phyloP scores from a whole-genome alignment of 2,797 vertebrate species.

The Lagothrix lagotricha region DNA sequence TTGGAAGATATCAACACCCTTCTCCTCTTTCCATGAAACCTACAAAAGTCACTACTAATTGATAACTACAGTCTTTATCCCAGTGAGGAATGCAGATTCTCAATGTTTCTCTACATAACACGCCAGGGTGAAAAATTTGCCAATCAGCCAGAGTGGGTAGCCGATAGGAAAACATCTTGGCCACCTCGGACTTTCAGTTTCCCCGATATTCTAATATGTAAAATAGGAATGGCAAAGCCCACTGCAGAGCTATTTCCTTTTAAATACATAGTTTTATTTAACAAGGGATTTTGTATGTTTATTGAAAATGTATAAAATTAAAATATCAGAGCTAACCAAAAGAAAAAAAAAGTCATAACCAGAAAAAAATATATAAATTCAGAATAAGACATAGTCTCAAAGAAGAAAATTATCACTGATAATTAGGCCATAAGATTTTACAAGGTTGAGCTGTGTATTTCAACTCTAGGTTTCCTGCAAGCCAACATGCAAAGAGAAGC shows the following conservation, averaged over 20 bases:
- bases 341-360: background rate
- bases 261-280: background rate
- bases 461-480: background rate
- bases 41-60: background rate
- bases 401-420: background rate
- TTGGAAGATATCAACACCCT: background rate
- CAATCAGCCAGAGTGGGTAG: background rate
- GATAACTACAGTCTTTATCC: background rate
- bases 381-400: background rate
- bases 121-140: background rate
- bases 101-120: background rate
- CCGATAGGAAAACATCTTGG: background rate
- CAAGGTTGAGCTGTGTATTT: too few relatives aligned
- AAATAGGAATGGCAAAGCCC: background rate
- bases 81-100: background rate
- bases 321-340: background rate
- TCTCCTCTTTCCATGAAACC: background rate
- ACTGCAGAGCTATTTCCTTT: background rate
- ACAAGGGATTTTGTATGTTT: background rate
- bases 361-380: background rate
- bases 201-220: background rate
- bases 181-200: background rate
- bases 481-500: background rate
- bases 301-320: background rate
- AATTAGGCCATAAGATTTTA: background rate